Evolutionary conservation across 2,797 vertebrate species (phyloP), one percentile per base, ranked within the genome.

Genomic region (Chrysolophus pictus): DNA sequence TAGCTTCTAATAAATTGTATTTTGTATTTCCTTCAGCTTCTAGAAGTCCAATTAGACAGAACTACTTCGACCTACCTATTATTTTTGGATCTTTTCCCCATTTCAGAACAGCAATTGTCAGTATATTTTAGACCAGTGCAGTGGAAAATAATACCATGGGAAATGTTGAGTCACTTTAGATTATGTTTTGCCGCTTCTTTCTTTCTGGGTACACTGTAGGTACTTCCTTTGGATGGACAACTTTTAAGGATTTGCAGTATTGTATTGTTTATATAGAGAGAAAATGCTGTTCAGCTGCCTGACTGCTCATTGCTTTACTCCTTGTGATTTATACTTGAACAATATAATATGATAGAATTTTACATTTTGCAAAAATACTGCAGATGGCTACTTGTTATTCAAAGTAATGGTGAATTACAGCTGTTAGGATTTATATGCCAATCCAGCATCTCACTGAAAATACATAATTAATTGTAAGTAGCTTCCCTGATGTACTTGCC

Each of bases 101-200:
- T 69, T 96, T 94, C 2, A 0, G 71, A 76, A 29, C 29, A 76
- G 73, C 71, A 71, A 90, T 46, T 96, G 84, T 96, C 95, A 94
- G 90, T 96, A 60, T 83, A 22, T 56, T 81, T 91, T 76, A 95
- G 88, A 87, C 58, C 84, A 96, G 37, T 94, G 88, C 74, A 90
- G 69, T 91, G 90, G 93, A 95, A 96, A 94, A 94, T 85, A 87
- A 93, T 94, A 93, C 88, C 92, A 68, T 81, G 16, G 79, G 87
- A 96, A 95, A 96, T 68, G 55, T 86, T 88, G 67, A 93, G 73
- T 96, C 82, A 86, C 63, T 94, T 96, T 58, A 82, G 77, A 91
- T 96, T 96, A 95, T 22, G 69, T 95, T 92, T 93, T 91, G 71
- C 83, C 44, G 73, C 53, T 64, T 91, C 5, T 75, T 94, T 93